A percentile compares a stretch with the other conserved stretches of the same genome.
phyloP scores from a whole-genome alignment of 2,797 vertebrate genomes.

The Silurus lanzhouensis region DNA sequence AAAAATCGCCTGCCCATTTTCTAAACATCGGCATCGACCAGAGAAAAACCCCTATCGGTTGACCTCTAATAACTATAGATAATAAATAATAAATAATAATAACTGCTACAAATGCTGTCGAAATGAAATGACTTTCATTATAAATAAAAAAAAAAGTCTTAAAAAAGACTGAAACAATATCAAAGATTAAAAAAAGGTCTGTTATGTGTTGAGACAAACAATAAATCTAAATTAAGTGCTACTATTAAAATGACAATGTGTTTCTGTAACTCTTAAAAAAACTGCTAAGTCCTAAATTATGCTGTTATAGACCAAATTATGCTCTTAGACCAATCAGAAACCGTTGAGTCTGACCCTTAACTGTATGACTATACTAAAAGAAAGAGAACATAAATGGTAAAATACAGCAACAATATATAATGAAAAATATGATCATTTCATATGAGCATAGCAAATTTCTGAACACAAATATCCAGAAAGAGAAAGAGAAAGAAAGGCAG shows the following conservation, averaged over 20 bases:
- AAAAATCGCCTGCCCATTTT: no score
- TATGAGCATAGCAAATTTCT: slow-evolving; percentile 9
- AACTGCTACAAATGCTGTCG: no score
- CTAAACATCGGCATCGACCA: no score
- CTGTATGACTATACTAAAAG: no score
- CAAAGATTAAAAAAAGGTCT: neutral
- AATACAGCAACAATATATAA: neutral
- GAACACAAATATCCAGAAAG: slow-evolving; percentile 1
- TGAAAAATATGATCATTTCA: slow-evolving; percentile 14
- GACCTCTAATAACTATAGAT: no score
- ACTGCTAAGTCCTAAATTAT: neutral
- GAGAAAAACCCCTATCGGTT: no score
- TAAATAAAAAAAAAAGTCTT: no score
- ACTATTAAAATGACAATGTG: neutral
- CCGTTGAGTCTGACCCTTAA: neutral
- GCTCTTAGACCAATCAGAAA: neutral
- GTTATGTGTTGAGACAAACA: no score
- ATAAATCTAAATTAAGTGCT: no score
- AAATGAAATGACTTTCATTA: no score
- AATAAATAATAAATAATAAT: no score
- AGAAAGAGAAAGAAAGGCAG: slow-evolving; percentile 9
- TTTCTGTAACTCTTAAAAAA: neutral
- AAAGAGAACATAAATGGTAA: neutral
- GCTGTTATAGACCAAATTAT: neutral
- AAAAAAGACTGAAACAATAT: neutral